Percentiles rank a stretch among this genome's conserved stretches.
These are phyloP conservation scores for Steromphala cineraria DNA, from an alignment of 2,888 invertebrate genomes.

Conservation along the genomic window DNA sequence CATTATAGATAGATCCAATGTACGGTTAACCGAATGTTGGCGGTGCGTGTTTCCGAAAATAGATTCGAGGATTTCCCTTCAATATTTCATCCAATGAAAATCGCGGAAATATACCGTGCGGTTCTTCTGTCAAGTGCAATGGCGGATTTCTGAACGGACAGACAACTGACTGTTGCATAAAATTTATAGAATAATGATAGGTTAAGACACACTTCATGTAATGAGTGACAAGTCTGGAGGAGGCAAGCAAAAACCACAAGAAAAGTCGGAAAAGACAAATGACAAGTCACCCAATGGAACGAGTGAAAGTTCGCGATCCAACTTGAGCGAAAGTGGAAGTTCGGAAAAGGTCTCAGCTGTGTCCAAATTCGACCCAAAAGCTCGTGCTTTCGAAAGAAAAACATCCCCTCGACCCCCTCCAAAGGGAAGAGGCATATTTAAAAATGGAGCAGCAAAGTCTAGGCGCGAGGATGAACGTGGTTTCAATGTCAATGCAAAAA, in stretches of 20 bases:
- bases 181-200: not conserved
- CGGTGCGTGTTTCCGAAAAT: not conserved
- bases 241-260: constrained; percentile 53
- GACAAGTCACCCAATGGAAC: constrained; percentile 36
- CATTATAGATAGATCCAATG: no score
- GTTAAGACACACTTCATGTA: constrained; percentile 31
- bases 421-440: constrained; percentile 14
- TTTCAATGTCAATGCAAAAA: constrained; percentile 1
- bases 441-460: constrained; percentile 34
- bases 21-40: no score
- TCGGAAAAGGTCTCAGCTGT: constrained; percentile 12
- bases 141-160: constrained; percentile 1
- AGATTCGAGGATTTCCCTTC: not conserved
- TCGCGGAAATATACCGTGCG: not conserved
- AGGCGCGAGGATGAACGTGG: constrained; percentile 48
- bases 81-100: not conserved
- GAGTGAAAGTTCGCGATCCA: constrained; percentile 44
- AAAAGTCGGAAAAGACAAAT: constrained; percentile 48
- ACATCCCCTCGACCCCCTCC: constrained; percentile 24
- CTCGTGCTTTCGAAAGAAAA: constrained; percentile 19
- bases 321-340: constrained; percentile 51
- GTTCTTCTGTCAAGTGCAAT: not conserved
- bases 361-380: constrained; percentile 26
- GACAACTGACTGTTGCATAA: not conserved
- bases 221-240: constrained; percentile 64